These are phyloP conservation scores for Stigmatopora nigra DNA, from an alignment of 2,113 vertebrate genomes.

Conservation along the genomic window DNA sequence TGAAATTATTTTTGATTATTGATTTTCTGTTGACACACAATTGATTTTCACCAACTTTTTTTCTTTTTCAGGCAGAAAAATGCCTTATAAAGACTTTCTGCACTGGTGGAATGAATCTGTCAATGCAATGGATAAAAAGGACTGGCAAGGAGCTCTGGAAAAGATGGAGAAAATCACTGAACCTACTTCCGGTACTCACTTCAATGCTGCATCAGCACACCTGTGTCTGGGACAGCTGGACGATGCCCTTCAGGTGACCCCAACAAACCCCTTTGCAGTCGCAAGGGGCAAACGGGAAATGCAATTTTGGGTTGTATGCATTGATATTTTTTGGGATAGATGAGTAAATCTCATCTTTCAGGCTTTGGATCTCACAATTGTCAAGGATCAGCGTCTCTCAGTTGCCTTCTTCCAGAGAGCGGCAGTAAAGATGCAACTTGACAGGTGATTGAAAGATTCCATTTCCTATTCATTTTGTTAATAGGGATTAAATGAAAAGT, in stretches of 20 bases:
- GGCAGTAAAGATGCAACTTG: constrained; percentile 71
- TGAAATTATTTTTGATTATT: not conserved
- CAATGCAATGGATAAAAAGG: constrained; percentile 63
- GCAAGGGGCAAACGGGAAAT: too few species aligned
- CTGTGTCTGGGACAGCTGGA: constrained; percentile 70
- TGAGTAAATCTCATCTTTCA: constrained; percentile 33
- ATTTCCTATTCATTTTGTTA: not conserved
- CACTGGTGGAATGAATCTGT: constrained; percentile 74
- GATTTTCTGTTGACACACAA: not conserved
- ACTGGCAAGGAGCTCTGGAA: constrained; percentile 71
- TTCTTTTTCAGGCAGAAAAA: constrained; percentile 25
- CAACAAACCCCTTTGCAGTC: too few species aligned
- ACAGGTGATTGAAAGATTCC: constrained; percentile 58
- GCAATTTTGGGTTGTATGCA: not conserved
- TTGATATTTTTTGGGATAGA: not conserved
- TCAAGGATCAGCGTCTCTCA: constrained; percentile 77
- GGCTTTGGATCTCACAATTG: constrained; percentile 73
- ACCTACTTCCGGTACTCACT: constrained; percentile 72
- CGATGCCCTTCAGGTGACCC: constrained; percentile 57
- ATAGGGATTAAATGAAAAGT: too few species aligned
- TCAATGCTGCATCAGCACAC: constrained; percentile 72
- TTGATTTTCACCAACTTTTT: too few species aligned
- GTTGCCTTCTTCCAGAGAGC: constrained; percentile 85
- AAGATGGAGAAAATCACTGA: constrained; percentile 66
- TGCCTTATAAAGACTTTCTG: constrained; percentile 78